Evolutionary conservation across 2,113 vertebrate genomes (phyloP).

Genomic region (Petroica traversi): DNA sequence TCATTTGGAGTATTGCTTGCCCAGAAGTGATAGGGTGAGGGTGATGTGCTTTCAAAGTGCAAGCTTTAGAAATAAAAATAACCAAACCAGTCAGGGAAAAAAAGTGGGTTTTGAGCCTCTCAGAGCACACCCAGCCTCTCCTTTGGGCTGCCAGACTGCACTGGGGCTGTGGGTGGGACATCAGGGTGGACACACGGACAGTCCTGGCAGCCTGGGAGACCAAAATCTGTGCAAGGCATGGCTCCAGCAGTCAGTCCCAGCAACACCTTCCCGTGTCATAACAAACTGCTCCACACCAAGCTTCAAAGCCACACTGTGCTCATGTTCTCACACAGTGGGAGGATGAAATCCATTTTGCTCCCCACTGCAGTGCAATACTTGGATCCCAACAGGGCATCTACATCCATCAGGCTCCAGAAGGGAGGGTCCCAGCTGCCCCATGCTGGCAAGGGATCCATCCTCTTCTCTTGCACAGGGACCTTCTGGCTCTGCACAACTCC

Average conservation of each 20-base stretch:
- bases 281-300: background rate
- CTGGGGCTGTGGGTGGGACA: background rate
- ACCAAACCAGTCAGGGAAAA: background rate
- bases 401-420: background rate
- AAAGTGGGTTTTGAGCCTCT: background rate
- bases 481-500: background rate
- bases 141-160: background rate
- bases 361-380: background rate
- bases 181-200: background rate
- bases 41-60: background rate
- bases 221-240: background rate
- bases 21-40: background rate
- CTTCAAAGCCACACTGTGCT: background rate
- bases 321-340: background rate
- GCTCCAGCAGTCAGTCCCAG: background rate
- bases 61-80: background rate
- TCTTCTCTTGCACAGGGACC: background rate
- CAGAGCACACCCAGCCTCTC: background rate
- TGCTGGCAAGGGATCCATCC: accelerated
- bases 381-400: background rate
- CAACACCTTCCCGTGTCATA: background rate
- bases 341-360: background rate
- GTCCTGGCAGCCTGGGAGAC: background rate
- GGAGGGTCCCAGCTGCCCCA: background rate
- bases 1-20: background rate